Percentiles rank a stretch among this genome's conserved stretches.
These are phyloP conservation scores for Drosophila acutilabella DNA, from an alignment of 2,888 invertebrate genomes.

Conservation along the genomic window DNA sequence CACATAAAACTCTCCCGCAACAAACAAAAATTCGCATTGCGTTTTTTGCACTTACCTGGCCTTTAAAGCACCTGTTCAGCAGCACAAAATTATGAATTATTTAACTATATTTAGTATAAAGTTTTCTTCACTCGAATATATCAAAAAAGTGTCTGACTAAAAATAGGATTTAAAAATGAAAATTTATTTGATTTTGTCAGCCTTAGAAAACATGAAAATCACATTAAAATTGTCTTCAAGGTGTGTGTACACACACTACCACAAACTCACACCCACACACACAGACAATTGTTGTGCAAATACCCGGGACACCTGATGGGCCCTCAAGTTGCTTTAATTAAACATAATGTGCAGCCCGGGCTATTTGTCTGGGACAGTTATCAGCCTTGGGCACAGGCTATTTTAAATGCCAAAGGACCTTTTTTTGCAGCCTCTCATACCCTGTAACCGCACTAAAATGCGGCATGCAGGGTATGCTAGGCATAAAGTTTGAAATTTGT, in stretches of 20 bases:
- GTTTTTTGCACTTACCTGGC: not conserved
- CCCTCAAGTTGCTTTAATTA: constrained; percentile 64
- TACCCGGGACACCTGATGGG: constrained; percentile 58
- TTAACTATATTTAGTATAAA: constrained; percentile 27
- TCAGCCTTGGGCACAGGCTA: constrained; percentile 31
- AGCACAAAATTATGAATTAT: constrained; percentile 57
- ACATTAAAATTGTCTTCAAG: constrained; percentile 72
- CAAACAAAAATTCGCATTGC: not conserved
- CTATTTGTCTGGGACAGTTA: constrained; percentile 51
- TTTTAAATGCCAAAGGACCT: constrained; percentile 46
- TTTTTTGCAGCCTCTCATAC: constrained; percentile 26
- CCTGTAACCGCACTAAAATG: constrained; percentile 12
- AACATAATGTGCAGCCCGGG: constrained; percentile 60
- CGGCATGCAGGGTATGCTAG: not conserved
- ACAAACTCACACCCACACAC: constrained; percentile 1
- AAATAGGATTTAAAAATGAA: constrained; percentile 17
- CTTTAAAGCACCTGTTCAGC: not conserved
- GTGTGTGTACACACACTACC: constrained; percentile 26
- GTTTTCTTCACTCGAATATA: constrained; percentile 7
- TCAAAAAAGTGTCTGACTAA: constrained; percentile 10
- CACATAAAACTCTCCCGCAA: constrained; percentile 12
- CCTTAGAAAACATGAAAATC: constrained; percentile 61
- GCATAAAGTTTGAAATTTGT: not conserved
- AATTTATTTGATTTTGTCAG: constrained; percentile 55
- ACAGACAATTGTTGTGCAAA: constrained; percentile 53